phyloP scores from a whole-genome alignment of 2,113 vertebrate species.

The Plestiodon gilberti region DNA sequence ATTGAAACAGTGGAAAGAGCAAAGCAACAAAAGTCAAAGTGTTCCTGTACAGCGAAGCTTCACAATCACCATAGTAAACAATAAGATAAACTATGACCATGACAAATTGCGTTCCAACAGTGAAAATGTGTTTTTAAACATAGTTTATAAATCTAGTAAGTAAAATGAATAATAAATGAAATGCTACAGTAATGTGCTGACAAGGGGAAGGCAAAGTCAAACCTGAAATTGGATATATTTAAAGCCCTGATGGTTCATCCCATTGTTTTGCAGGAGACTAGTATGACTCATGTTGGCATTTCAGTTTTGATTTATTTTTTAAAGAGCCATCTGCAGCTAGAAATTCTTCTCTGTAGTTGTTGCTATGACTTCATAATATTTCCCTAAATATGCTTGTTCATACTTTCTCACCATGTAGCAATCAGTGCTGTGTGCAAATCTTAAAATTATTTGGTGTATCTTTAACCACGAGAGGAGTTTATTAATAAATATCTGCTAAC shows the following conservation, averaged over 20 bases:
- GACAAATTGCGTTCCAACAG: no score
- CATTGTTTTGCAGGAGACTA: conserved; percentile 49
- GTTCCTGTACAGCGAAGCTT: neutral
- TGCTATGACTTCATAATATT: conserved; percentile 80
- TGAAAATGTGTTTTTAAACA: no score
- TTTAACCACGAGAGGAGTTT: conserved; percentile 44
- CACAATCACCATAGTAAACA: no score
- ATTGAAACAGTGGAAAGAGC: no score
- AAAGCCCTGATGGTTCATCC: conserved; percentile 61
- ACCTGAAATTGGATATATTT: conserved; percentile 55
- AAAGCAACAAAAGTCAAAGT: no score
- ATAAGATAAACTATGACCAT: no score
- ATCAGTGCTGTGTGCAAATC: conserved; percentile 37
- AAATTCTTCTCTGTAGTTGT: conserved; percentile 69
- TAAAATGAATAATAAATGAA: neutral
- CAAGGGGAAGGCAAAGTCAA: conserved; percentile 37
- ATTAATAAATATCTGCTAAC: conserved; percentile 34
- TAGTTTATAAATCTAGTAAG: no score
- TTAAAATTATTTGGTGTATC: conserved; percentile 18
- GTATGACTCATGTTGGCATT: conserved; percentile 77
- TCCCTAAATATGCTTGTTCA: conserved; percentile 72
- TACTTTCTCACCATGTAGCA: conserved; percentile 68
- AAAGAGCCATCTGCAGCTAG: conserved; percentile 64
- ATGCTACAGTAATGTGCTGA: neutral
- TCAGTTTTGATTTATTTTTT: conserved; percentile 78